Evolutionary conservation across 2,888 invertebrate genomes (phyloP), one percentile per base, ranked within the genome.

Genomic region (Lithophane leautieri): DNA sequence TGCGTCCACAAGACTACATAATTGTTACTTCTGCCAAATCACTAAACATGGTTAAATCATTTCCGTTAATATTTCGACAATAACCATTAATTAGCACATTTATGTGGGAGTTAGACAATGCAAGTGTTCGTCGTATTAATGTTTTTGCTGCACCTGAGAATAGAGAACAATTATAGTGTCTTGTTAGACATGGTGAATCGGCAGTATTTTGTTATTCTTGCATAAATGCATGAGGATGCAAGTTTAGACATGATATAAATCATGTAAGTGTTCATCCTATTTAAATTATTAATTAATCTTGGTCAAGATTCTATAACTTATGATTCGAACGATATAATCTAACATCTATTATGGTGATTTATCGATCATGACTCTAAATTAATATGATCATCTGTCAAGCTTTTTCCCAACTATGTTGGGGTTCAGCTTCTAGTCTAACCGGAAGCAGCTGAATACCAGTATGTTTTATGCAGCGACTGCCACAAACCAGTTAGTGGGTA

Each of bases 31-130:
- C 11, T 47, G 19, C 11, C 14, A n/a, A 56, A 78, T 62, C 16
- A 65, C 14, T 1, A 70, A 54, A 34, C 3, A 44, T 66, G 11
- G 25, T 40, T 34, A 65, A 79, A 42, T 65, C 8, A 72, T 4
- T 22, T 9, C 42, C 0, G 22, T 61, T 44, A 52, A 47, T 52
- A 80, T 44, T 54, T 52, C 16, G 11, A 28, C 40, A 81, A 65
- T 60, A 28, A 62, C 58, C 47, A 78, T 28, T 60, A 60, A 78
- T 28, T 60, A 60, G 1, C 47, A 4, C 4, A 28, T 1, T 14
- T 47, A 34, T 71, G 71, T 82, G 83, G 79, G 67, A 63, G 83
- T 68, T 25, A 63, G 79, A 79, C 79, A 81, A 71, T 72, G 28
- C 54, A 70, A 62, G 56, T 70, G n/a, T 67, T 54, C 0, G 25